Evolutionary conservation across 2,888 invertebrate species (phyloP).

Genomic region (Iphiclides podalirius): DNA sequence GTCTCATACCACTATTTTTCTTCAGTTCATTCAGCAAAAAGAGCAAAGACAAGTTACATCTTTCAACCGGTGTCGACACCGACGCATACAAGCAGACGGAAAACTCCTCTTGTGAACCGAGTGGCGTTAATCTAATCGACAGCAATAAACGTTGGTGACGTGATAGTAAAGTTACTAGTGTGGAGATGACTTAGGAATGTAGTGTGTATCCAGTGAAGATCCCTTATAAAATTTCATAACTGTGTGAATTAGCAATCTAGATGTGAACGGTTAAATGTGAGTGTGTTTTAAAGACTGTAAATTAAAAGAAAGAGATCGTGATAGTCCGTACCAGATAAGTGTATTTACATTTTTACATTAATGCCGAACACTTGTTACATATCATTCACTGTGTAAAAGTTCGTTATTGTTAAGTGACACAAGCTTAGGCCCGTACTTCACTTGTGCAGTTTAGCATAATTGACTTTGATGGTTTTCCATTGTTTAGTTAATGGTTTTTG

Average conservation of each 20-base stretch:
- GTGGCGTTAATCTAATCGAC: slow-evolving; percentile 59
- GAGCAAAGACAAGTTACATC: slow-evolving; percentile 66
- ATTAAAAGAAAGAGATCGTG: slow-evolving; percentile 33
- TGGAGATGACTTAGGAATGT: slow-evolving; percentile 3
- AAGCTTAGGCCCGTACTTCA: slow-evolving; percentile 13
- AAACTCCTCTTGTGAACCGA: slow-evolving; percentile 82
- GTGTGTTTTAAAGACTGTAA: slow-evolving; percentile 31
- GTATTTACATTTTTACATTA: slow-evolving; percentile 58
- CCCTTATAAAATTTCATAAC: slow-evolving; percentile 29
- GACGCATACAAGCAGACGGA: slow-evolving; percentile 79
- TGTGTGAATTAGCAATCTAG: slow-evolving; percentile 38
- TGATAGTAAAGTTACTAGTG: slow-evolving; percentile 1
- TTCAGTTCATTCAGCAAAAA: slow-evolving; percentile 74
- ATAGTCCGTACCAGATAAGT: slow-evolving; percentile 61
- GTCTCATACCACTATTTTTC: too few species aligned
- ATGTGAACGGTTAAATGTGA: slow-evolving; percentile 44
- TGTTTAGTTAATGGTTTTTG: slow-evolving; percentile 30
- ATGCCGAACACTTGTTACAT: slow-evolving; percentile 70
- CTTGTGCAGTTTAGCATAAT: slow-evolving; percentile 12
- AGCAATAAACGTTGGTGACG: slow-evolving; percentile 31
- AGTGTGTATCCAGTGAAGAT: slow-evolving; percentile 30
- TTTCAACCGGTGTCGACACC: slow-evolving; percentile 67
- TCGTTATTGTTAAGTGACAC: slow-evolving; percentile 21
- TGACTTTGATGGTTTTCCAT: slow-evolving; percentile 22
- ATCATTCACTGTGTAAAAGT: slow-evolving; percentile 65